These are phyloP conservation scores for Passer domesticus DNA, from an alignment of 2,113 vertebrate genomes.

Conservation along the genomic window DNA sequence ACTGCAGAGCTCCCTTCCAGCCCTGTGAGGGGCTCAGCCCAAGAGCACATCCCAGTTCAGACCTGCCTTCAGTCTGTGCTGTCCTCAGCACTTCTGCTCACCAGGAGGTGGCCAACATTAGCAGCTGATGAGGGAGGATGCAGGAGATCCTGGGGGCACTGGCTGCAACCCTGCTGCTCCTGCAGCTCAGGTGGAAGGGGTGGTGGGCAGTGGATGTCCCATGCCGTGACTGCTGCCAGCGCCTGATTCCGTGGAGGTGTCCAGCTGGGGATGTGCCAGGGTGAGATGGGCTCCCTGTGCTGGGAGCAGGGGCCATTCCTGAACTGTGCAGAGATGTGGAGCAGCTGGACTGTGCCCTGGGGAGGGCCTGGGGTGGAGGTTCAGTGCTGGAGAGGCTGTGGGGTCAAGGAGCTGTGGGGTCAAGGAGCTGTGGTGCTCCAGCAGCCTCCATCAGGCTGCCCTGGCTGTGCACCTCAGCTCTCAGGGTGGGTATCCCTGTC, in stretches of 20 bases:
- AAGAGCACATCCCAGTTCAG: background rate
- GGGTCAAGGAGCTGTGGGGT: background rate
- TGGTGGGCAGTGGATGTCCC: background rate
- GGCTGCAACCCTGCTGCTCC: background rate
- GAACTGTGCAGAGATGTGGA: background rate
- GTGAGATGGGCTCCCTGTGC: background rate
- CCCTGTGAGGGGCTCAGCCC: too few relatives aligned
- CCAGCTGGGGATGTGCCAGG: background rate
- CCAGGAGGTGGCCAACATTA: background rate
- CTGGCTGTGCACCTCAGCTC: background rate
- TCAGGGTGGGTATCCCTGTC: accelerated
- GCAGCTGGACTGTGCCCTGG: background rate
- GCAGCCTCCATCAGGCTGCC: background rate
- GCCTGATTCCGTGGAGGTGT: background rate
- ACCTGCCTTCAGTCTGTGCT: background rate
- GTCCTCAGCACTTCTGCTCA: background rate
- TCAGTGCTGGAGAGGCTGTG: background rate
- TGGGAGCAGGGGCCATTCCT: background rate
- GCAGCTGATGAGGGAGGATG: background rate
- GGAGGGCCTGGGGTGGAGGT: background rate
- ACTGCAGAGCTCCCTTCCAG: background rate
- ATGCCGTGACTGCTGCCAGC: background rate
- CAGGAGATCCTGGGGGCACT: background rate
- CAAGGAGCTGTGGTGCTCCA: background rate
- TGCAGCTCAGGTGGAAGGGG: background rate